phyloP scores from a whole-genome alignment of 92 coral and sea anemone genomes.

The Palythoa heliodiscus region DNA sequence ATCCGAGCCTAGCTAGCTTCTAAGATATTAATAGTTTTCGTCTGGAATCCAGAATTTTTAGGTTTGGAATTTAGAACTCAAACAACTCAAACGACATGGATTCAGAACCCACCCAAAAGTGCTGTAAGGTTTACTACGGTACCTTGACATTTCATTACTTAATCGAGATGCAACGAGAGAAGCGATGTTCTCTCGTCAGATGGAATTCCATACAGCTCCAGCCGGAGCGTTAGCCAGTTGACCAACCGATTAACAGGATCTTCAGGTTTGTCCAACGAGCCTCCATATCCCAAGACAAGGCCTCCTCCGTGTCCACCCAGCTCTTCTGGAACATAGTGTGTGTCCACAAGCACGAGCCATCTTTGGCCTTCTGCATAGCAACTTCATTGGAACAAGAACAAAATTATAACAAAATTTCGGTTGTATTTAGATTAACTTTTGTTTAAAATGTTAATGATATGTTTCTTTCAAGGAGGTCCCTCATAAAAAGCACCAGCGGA shows the following conservation, averaged over 20 bases:
- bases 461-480: no score
- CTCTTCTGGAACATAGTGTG: background rate
- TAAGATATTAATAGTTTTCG: no score
- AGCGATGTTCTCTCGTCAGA: background rate
- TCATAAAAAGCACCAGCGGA: no score
- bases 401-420: no score
- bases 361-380: background rate
- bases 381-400: background rate
- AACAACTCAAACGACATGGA: no score
- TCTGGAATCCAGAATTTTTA: no score
- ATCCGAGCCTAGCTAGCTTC: no score
- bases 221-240: background rate
- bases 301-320: background rate
- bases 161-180: background rate
- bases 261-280: background rate
- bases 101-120: no score
- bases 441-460: no score
- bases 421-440: no score
- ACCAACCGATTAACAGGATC: background rate
- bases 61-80: no score
- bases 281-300: background rate
- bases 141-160: background rate
- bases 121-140: no score
- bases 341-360: background rate
- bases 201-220: background rate